Evolutionary conservation across 2,113 vertebrate species (phyloP), one percentile per base, ranked within the genome.

Genomic region (Agelaius tricolor): DNA sequence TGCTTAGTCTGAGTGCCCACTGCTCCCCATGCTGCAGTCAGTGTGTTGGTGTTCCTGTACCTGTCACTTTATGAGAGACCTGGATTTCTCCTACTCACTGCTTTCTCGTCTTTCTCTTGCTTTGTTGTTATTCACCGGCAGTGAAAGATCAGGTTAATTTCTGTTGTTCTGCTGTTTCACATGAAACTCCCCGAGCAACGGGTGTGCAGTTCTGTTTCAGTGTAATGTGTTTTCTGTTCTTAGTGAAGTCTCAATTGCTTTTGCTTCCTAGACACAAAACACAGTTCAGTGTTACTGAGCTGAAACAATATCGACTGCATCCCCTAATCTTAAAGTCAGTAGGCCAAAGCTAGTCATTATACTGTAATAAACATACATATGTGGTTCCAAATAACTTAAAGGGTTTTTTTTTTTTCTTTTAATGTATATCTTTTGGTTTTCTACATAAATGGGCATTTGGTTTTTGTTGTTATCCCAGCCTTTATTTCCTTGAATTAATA

Each of bases 401-500:
- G 2, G 19, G 7, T 5, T n/a, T 31, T 43, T 39, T 44, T 44
- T 66, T 39, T 44, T 66, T 3, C 26, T 68, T 66, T 28, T 19
- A 30, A 35, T 23, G 2, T 27, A 14, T 33, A 3, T 47, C 27
- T 74, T 62, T 73, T 86, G 8, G 4, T 49, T 91, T 94, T 80
- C 44, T 33, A 13, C 1, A 0, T 74, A 59, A 4, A 9, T 12
- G 55, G 61, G 3, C 9, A 11, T 89, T 81, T 78, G 13, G 7
- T 63, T 84, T 30, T 68, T 85, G 31, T 80, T 86, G 30, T 31
- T 90, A 4, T 84, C 31, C 35, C 33, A 71, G 55, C 16, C 35
- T 18, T 52, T 57, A 52, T 75, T 82, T 93, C 26, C 20, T 81
- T 61, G 39, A 80, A 37, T 89, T 91, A 77, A 78, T 84, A 57